A percentile compares a stretch with the other conserved stretches of the same genome.
These are phyloP conservation scores for Bombus difficillimus DNA, from an alignment of 1,140 invertebrate species.

Conservation along the genomic window DNA sequence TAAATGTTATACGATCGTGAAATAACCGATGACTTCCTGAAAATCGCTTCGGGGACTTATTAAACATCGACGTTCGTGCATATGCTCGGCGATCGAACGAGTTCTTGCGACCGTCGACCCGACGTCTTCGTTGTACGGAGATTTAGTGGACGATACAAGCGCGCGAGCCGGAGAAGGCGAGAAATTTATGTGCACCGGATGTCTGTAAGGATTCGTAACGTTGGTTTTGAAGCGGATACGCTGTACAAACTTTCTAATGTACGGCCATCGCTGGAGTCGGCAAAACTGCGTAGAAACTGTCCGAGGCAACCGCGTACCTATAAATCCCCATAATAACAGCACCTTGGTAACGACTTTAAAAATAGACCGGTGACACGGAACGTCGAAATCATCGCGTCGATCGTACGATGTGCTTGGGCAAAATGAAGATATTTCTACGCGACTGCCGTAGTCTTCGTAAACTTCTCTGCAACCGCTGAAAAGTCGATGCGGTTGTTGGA, in stretches of 20 bases:
- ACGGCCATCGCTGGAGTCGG: not conserved
- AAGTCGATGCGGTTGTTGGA: too few relatives aligned
- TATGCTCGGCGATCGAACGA: not conserved
- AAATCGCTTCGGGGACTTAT: not conserved
- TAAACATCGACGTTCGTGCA: not conserved
- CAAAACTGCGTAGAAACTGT: not conserved
- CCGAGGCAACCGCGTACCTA: not conserved
- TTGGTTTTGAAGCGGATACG: slow-evolving; percentile 6
- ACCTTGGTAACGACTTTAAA: not conserved
- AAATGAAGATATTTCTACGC: not conserved
- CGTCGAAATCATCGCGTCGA: not conserved
- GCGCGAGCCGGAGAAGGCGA: too few relatives aligned
- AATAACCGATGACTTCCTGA: too few relatives aligned
- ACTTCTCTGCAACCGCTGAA: not conserved
- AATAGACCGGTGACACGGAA: not conserved
- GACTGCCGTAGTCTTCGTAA: not conserved
- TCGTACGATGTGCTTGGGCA: not conserved
- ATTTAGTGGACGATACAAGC: not conserved
- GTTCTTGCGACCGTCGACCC: not conserved
- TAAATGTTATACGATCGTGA: not conserved
- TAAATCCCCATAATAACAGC: not conserved
- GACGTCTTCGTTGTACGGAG: not conserved
- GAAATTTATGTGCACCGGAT: not conserved
- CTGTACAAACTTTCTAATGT: not conserved
- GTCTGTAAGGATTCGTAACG: not conserved